A percentile compares a stretch with the other conserved stretches of the same genome.
These are phyloP conservation scores for Pangasius djambal DNA, from an alignment of 2,797 vertebrate species.

Conservation along the genomic window DNA sequence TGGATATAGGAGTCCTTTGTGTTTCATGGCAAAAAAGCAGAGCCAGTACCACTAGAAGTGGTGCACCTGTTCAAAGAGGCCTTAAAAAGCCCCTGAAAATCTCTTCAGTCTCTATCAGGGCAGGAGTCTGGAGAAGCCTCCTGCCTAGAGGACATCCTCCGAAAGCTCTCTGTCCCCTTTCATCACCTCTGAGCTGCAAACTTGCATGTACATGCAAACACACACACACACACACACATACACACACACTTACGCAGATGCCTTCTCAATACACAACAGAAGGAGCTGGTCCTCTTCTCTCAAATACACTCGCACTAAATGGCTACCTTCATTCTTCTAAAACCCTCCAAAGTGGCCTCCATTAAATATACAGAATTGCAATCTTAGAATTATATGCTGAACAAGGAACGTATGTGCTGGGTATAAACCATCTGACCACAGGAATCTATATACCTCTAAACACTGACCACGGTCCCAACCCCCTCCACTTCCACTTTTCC, in stretches of 20 bases:
- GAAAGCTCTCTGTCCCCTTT: slow-evolving; percentile 54
- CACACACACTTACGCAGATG: not conserved
- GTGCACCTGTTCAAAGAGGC: slow-evolving; percentile 60
- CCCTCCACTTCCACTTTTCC: slow-evolving; percentile 22
- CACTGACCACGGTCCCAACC: not conserved
- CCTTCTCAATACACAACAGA: not conserved
- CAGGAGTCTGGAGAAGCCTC: slow-evolving; percentile 47
- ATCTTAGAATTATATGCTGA: not conserved
- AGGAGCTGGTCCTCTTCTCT: slow-evolving; percentile 9
- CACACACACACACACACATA: not conserved
- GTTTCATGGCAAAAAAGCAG: slow-evolving; percentile 47
- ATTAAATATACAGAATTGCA: not conserved
- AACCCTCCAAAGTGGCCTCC: not conserved
- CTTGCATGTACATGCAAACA: not conserved
- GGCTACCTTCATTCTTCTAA: not conserved
- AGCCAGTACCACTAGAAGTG: slow-evolving; percentile 49
- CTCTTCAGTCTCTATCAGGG: slow-evolving; percentile 54
- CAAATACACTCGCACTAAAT: slow-evolving; percentile 2
- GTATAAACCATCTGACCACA: slow-evolving; percentile 49
- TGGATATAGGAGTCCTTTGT: slow-evolving; percentile 56
- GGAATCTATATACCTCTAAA: slow-evolving; percentile 49
- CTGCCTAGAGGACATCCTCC: slow-evolving; percentile 44
- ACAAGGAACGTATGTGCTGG: not conserved
- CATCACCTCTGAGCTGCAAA: slow-evolving; percentile 45
- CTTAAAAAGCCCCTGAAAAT: slow-evolving; percentile 54